phyloP scores from a whole-genome alignment of 2,888 invertebrate species.

The Cerceris rybyensis region DNA sequence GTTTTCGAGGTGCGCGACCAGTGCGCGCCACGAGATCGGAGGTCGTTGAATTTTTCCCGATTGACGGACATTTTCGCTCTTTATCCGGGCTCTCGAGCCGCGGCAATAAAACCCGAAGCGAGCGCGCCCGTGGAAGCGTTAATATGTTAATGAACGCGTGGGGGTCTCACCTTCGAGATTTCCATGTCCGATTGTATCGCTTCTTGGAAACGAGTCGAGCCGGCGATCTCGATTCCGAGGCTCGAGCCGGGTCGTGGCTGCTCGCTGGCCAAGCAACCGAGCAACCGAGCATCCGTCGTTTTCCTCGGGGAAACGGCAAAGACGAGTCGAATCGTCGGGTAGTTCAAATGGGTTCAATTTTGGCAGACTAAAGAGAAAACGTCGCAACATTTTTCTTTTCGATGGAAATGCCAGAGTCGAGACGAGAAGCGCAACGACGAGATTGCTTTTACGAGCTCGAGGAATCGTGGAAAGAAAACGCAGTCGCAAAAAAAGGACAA shows the following conservation, averaged over 20 bases:
- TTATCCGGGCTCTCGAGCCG: neutral
- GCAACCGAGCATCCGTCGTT: too few species aligned
- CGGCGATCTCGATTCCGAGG: slow-evolving; percentile 49
- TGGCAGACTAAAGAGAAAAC: too few species aligned
- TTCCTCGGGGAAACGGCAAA: too few species aligned
- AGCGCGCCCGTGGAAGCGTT: slow-evolving; percentile 62
- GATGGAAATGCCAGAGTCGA: slow-evolving; percentile 8
- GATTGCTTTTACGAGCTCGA: slow-evolving; percentile 13
- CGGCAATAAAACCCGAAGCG: slow-evolving; percentile 35
- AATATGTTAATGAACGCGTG: slow-evolving; percentile 73
- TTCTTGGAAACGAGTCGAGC: slow-evolving; percentile 62
- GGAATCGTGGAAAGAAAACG: neutral
- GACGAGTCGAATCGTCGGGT: too few species aligned
- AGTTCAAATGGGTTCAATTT: too few species aligned
- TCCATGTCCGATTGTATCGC: slow-evolving; percentile 67
- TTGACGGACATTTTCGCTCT: slow-evolving; percentile 21
- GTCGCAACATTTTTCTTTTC: too few species aligned
- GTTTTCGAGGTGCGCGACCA: neutral
- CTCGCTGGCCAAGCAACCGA: too few species aligned
- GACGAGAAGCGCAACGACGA: slow-evolving; percentile 4
- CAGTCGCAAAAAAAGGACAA: slow-evolving; percentile 26
- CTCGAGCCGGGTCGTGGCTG: slow-evolving; percentile 3
- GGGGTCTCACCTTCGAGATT: slow-evolving; percentile 65
- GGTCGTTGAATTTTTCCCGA: slow-evolving; percentile 33
- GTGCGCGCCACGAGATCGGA: slow-evolving; percentile 3